Evolutionary conservation across 2,797 vertebrate genomes (phyloP).

Genomic region (Picus viridis): DNA sequence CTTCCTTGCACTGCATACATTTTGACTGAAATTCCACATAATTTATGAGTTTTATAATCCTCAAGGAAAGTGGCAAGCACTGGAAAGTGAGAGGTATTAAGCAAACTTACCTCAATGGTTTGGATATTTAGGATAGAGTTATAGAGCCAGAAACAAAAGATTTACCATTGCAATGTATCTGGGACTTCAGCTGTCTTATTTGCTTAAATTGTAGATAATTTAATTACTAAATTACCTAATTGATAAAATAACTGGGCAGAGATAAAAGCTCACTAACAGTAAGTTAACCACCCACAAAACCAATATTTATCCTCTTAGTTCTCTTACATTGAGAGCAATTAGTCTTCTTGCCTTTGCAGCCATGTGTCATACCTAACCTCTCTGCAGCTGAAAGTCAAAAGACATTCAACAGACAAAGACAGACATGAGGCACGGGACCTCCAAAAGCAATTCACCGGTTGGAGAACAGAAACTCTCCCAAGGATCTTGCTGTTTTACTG

Average conservation of each 20-base stretch:
- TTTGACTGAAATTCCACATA: not conserved
- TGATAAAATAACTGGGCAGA: not conserved
- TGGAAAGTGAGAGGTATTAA: not conserved
- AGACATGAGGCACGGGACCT: rapidly evolving
- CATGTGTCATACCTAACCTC: not conserved
- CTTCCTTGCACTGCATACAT: not conserved
- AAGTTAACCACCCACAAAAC: not conserved
- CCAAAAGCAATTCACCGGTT: not conserved
- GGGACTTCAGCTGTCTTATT: not conserved
- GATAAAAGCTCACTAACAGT: not conserved
- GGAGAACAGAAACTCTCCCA: not conserved
- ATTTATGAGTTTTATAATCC: not conserved
- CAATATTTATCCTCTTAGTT: not conserved
- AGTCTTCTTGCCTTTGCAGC: not conserved
- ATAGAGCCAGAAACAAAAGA: not conserved
- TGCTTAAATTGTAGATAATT: not conserved
- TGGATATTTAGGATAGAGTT: not conserved
- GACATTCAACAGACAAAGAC: not conserved
- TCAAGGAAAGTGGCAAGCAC: not conserved
- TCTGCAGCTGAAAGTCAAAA: not conserved
- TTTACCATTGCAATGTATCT: not conserved
- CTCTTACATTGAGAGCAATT: not conserved
- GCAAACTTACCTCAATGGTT: not conserved
- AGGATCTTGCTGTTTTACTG: conserved; percentile 2
- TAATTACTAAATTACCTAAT: not conserved